Evolutionary conservation across 2,888 invertebrate species (phyloP).

Genomic region (Colletes collaris): DNA sequence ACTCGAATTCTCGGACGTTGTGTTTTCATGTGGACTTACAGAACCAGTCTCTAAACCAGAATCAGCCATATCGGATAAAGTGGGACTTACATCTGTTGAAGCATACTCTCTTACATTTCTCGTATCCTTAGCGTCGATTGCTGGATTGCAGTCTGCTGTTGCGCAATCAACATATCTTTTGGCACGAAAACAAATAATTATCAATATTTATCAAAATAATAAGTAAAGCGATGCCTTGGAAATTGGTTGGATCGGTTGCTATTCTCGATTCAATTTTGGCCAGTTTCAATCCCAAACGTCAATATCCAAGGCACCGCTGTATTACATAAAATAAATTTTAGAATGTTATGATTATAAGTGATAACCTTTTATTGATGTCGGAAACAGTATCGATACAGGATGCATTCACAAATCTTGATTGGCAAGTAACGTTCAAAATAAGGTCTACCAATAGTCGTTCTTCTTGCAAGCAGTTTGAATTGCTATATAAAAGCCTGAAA

Average conservation of each 20-base stretch:
- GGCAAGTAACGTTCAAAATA: slow-evolving; percentile 63
- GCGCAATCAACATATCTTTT: slow-evolving; percentile 52
- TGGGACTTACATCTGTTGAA: slow-evolving; percentile 70
- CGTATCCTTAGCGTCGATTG: slow-evolving; percentile 17
- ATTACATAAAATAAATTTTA: neutral
- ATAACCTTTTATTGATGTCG: slow-evolving; percentile 56
- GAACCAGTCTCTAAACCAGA: slow-evolving; percentile 83
- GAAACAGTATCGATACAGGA: slow-evolving; percentile 38
- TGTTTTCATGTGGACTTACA: slow-evolving; percentile 81
- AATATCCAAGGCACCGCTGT: too few species aligned
- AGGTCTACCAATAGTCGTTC: slow-evolving; percentile 73
- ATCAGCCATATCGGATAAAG: slow-evolving; percentile 81
- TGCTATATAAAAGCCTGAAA: slow-evolving; percentile 79
- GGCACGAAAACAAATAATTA: slow-evolving; percentile 33
- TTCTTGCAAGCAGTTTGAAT: slow-evolving; percentile 74
- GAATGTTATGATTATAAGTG: slow-evolving; percentile 10
- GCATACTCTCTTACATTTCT: slow-evolving; percentile 58
- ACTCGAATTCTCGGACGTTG: slow-evolving; percentile 80
- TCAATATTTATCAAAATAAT: neutral
- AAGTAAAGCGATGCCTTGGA: neutral
- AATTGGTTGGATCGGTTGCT: too few species aligned
- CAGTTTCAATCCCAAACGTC: too few species aligned
- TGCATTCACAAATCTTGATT: slow-evolving; percentile 36
- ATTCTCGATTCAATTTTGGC: too few species aligned
- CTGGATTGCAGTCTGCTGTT: slow-evolving; percentile 32